These are phyloP conservation scores for Apodemia mormo DNA, from an alignment of 2,888 invertebrate genomes.

Conservation along the genomic window DNA sequence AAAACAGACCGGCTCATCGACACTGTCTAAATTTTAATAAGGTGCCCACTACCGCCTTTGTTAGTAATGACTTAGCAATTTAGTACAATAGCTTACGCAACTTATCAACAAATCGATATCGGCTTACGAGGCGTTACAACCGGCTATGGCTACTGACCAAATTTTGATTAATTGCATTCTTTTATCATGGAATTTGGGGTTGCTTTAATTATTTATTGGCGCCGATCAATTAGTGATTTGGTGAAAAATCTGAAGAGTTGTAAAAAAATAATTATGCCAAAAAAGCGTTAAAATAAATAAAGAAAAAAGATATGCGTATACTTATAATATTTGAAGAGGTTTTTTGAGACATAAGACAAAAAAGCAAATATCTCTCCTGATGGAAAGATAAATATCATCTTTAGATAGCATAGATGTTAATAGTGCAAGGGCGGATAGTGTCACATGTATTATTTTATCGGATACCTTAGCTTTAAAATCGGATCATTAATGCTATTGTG, in stretches of 20 bases:
- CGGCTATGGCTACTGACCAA: constrained; percentile 77
- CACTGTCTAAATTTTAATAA: constrained; percentile 79
- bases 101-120: constrained; percentile 81
- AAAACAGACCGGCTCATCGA: constrained; percentile 76
- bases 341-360: too few species aligned
- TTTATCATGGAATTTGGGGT: constrained; percentile 53
- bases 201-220: constrained; percentile 66
- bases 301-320: too few species aligned
- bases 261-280: too few species aligned
- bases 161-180: constrained; percentile 80
- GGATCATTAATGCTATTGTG: too few species aligned
- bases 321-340: too few species aligned
- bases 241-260: constrained; percentile 45
- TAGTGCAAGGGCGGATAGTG: too few species aligned
- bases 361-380: too few species aligned
- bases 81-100: constrained; percentile 78
- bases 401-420: too few species aligned
- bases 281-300: too few species aligned
- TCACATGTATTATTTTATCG: too few species aligned
- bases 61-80: constrained; percentile 69
- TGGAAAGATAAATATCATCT: too few species aligned
- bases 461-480: too few species aligned
- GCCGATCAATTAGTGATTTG: constrained; percentile 77
- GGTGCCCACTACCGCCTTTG: constrained; percentile 80
- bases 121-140: constrained; percentile 79